These are phyloP conservation scores for Gallirallus australis DNA, from an alignment of 2,797 vertebrate genomes.

Conservation along the genomic window DNA sequence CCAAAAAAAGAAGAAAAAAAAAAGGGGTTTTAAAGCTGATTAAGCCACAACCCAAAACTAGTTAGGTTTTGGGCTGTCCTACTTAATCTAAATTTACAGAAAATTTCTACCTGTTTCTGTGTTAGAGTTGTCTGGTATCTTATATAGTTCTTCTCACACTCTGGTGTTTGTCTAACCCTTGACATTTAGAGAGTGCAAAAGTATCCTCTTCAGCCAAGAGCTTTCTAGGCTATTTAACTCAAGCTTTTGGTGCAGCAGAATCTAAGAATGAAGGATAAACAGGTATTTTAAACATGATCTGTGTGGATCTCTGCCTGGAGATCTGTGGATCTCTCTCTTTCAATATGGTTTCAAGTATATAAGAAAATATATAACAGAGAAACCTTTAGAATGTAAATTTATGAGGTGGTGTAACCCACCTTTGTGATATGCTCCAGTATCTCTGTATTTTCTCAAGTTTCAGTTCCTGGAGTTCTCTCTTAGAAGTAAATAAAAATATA, in stretches of 20 bases:
- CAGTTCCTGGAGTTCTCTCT: neutral
- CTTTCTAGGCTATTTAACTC: neutral
- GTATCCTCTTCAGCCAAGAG: neutral
- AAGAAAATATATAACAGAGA: conserved; percentile 22
- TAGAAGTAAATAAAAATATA: neutral
- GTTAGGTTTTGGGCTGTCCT: neutral
- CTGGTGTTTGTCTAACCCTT: neutral
- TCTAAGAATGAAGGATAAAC: conserved; percentile 7
- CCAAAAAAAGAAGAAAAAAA: no score
- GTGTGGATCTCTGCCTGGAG: neutral
- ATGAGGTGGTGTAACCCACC: neutral
- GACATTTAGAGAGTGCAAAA: neutral
- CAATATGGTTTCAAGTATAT: neutral
- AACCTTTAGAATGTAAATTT: neutral
- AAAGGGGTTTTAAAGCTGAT: neutral
- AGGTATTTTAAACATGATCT: neutral
- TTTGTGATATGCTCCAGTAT: conserved; percentile 18
- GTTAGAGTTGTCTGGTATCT: neutral
- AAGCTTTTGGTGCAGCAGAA: neutral
- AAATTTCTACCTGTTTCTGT: neutral
- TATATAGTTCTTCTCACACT: neutral
- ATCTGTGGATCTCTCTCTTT: no score
- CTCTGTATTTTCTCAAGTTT: conserved; percentile 1
- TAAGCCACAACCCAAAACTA: neutral
- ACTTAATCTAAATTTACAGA: neutral